Evolutionary conservation across 1,140 invertebrate species (phyloP).

Genomic region (Apis cerana): DNA sequence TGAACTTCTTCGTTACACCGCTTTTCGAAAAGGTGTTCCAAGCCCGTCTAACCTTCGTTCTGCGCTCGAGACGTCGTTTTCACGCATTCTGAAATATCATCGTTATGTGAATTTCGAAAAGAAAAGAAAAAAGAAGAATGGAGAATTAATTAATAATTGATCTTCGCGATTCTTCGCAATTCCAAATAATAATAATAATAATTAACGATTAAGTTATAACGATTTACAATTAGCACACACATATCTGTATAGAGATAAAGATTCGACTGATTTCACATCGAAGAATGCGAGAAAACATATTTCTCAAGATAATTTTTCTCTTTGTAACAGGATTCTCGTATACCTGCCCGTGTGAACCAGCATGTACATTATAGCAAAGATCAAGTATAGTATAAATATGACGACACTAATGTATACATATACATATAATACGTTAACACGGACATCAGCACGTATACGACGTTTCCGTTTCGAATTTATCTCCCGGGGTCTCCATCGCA

Average conservation of each 20-base stretch:
- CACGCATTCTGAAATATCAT: neutral
- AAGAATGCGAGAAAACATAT: slow-evolving; percentile 1
- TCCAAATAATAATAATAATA: too few relatives aligned
- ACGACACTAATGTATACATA: slow-evolving; percentile 37
- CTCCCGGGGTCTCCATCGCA: neutral
- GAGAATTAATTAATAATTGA: too few relatives aligned
- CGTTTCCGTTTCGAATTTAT: neutral
- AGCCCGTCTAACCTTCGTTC: slow-evolving; percentile 18
- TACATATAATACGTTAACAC: slow-evolving; percentile 4
- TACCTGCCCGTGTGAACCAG: slow-evolving; percentile 12
- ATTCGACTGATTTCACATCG: neutral
- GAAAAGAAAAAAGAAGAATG: neutral
- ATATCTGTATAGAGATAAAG: neutral
- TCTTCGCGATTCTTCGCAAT: too few relatives aligned
- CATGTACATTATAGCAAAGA: slow-evolving; percentile 25
- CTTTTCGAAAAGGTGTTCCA: slow-evolving; percentile 27
- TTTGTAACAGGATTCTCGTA: neutral
- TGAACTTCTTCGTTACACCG: slow-evolving; percentile 42
- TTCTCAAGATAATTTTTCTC: neutral
- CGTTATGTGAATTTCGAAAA: neutral
- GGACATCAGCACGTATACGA: slow-evolving; percentile 17
- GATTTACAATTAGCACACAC: neutral
- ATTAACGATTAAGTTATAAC: neutral
- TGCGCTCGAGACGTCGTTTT: neutral
- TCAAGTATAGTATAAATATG: slow-evolving; percentile 13